Evolutionary conservation across 1,140 invertebrate species (phyloP), one percentile per base, ranked within the genome.

Genomic region (Propsilocerus akamusi): DNA sequence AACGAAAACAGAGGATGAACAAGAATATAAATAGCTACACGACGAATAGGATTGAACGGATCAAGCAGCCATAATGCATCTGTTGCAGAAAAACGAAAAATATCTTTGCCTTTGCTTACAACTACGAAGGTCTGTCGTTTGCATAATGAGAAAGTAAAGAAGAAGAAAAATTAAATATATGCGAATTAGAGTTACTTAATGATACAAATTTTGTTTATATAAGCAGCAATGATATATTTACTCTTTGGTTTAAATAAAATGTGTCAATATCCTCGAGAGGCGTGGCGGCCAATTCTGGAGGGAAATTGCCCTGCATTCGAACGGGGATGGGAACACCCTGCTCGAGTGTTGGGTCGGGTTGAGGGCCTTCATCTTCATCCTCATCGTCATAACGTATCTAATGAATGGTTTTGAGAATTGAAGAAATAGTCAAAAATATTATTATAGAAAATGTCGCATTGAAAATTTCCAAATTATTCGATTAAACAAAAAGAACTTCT

Each of bases 111-210:
- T 78, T 86, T 95, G 75, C 89, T 96, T 71, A 98, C 77, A 61
- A 98, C 93, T 75, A 95, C 84, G 76, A 97, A 97, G 66, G 92
- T 96, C 93, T 97, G 78, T 50, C n/a, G n/a, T n/a, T n/a, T n/a
- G n/a, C n/a, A n/a, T 80, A 77, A 62, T 68, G 64, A 52, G 61
- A 51, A 58, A 65, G 22, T 53, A 57, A 55, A 48, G 49, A 51
- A 24, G 26, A 46, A 49, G 22, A 28, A 37, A n/a, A 25, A 37
- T 41, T 12, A 37, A 17, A 49, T 26, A 26, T 14, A 17, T 26
- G 5, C n/a, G 6, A 4, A 11, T 47, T 24, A 28, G n/a, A n/a
- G n/a, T n/a, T n/a, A n/a, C n/a, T 10, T 8, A 5, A 20, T 48
- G 23, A 22, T 26, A 6, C 22, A 23, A 48, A 48, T 24, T 11